Base-by-base conservation (phyloP, 2,113 vertebrate genomes). In the Microtus oregoni region DNA sequence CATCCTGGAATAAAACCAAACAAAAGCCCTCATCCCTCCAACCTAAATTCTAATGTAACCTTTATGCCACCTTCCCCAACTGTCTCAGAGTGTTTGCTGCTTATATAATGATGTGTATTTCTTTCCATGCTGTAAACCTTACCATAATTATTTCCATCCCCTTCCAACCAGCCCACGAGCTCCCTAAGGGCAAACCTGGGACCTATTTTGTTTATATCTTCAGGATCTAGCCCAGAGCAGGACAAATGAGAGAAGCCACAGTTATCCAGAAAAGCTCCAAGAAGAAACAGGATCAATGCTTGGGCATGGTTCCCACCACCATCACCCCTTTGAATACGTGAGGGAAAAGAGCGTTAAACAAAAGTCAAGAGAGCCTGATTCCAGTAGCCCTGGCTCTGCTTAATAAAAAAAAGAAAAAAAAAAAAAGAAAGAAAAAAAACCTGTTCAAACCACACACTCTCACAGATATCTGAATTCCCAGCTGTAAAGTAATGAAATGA, bases 1-100 rank as follows among this genome's bases (percentile, higher is more conserved):
- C 65, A 86, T 52, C 55, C 63, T 82, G 38, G 72, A 79, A 90
- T 73, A 89, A 73, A 89, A 73, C 63, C 63, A 95, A 96, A 30
- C 55, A 72, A 50, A 61, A 22, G 44, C 41, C 58, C 77, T 73
- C 81, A 94, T 58, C 30, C 88, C 78, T 79, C 67, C 58, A 68
- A 68, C 35, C 77, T 92, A 41, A 89, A 32, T 78, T 91, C 61
- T 87, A 38, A 89, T 32, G 41, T 61, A 90, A 77, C 67, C 65
- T 90, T 63, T 47, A n/a, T 26, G 50, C 50, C 68, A 75, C 52
- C 65, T 68, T 90, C 58, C 65, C 75, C 87, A 82, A 11, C 67
- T 76, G 67, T 85, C 78, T 91, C 63, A 44, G 3, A 58, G 63
- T 63, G n/a, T 65, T 50, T 70, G 58, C n/a, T 68, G 65, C 28